Conservation (phyloP, 2,113 vertebrate species). For the Ursus arctos region DNA sequence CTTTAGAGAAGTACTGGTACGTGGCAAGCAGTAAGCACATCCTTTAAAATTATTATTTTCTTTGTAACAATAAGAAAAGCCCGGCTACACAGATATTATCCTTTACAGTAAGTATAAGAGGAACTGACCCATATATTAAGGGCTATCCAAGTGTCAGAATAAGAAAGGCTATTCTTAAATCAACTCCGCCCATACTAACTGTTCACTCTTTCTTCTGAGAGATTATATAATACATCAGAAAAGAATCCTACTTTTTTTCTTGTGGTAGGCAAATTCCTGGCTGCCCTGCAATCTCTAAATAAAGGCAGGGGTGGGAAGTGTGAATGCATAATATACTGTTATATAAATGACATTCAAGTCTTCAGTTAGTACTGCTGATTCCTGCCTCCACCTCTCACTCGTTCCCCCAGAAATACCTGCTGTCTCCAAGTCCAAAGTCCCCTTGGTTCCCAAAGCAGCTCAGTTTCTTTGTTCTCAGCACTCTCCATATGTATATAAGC, state of each 20-base stretch:
- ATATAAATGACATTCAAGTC: slow-evolving; percentile 77
- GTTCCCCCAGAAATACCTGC: neutral
- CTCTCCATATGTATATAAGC: neutral
- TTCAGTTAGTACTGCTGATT: slow-evolving; percentile 63
- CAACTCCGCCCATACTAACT: neutral
- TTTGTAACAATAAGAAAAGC: neutral
- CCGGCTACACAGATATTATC: neutral
- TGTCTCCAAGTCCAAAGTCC: neutral
- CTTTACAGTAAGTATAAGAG: neutral
- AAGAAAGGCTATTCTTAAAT: neutral
- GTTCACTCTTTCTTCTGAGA: neutral
- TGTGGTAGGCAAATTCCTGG: slow-evolving; percentile 55
- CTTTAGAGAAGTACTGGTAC: neutral
- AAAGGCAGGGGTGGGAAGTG: slow-evolving; percentile 78
- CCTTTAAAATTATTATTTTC: neutral
- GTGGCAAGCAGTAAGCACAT: neutral
- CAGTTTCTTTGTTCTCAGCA: neutral
- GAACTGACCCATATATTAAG: neutral
- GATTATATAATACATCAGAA: slow-evolving; percentile 56
- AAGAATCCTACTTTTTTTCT: neutral
- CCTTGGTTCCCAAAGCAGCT: neutral
- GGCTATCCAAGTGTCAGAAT: neutral
- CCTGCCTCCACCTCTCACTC: slow-evolving; percentile 43
- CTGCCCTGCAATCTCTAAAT: slow-evolving; percentile 76
- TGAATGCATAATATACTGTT: slow-evolving; percentile 74